Base-by-base conservation (phyloP, 2,888 invertebrate genomes). In the Phragmatobia fuliginosa region DNA sequence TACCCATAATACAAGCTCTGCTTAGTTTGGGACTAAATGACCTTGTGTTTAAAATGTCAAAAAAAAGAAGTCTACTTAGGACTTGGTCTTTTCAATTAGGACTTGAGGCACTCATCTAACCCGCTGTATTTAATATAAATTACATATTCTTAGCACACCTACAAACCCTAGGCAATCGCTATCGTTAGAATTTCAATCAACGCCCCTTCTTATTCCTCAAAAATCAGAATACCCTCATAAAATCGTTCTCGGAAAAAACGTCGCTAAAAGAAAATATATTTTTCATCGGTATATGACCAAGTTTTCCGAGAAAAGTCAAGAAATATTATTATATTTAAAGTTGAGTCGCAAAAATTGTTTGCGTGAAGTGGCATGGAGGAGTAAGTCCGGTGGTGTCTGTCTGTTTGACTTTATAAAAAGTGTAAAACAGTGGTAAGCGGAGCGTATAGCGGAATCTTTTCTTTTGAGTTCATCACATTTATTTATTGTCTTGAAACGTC, bases 351-450 rank as follows among this genome's bases (percentile, higher is more conserved):
- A 77, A 72, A 74, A 74, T 67, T 77, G 75, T 75, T 76, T 73
- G 76, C 70, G 63, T 74, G 73, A 81, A 81, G 81, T 79, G 73
- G 74, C 59, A 64, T 56, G 71, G 69, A 65, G 79, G 79, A 81
- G 76, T 68, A 78, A 84, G 86, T 85, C 76, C 81, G 74, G 74
- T 81, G 72, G 71, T 83, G 82, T 83, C 72, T 85, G 83, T 84
- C 77, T 81, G 84, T 81, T 83, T 80, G 82, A 70, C 71, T 82
- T 84, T 81, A 74, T 71, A 14, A 61, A 66, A 70, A 64, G 49
- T 70, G 73, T 68, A 18, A 14, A 21, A 45, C 8, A 1, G 62
- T 1, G 64, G 56, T 10, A 7, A 71, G 79, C 38, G 66, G 52
- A 62, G 72, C 65, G 59, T 65, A 8, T 58, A 65, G 65, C 71